These are phyloP conservation scores for Nerophis ophidion DNA, from an alignment of 2,113 vertebrate species.

Conservation along the genomic window DNA sequence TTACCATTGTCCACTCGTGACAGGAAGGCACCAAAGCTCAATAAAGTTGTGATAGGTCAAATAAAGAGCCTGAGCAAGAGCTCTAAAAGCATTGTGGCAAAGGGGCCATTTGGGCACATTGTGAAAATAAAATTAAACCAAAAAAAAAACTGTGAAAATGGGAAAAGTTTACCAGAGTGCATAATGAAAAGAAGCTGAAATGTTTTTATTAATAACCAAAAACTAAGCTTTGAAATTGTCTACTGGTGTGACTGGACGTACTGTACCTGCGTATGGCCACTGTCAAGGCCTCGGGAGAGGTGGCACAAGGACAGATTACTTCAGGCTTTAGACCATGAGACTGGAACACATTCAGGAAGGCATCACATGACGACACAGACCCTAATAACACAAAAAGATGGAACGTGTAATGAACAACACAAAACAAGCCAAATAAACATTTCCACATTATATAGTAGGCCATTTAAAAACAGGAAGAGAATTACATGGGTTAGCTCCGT, in stretches of 20 bases:
- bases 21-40: no score
- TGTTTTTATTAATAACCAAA: no score
- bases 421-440: background rate
- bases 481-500: constrained; percentile 97
- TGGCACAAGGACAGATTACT: constrained; percentile 94
- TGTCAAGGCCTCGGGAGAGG: constrained; percentile 92
- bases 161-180: no score
- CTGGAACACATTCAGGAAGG: constrained; percentile 96
- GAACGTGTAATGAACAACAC: background rate
- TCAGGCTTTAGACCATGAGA: constrained; percentile 92
- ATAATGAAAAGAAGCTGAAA: no score
- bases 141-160: no score
- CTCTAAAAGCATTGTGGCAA: no score
- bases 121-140: no score
- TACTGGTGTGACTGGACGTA: background rate
- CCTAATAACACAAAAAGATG: constrained; percentile 57
- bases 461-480: constrained; percentile 17
- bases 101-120: no score
- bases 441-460: background rate
- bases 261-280: constrained; percentile 91
- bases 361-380: constrained; percentile 97
- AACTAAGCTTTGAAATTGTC: no score
- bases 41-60: no score
- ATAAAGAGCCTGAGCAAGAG: no score
- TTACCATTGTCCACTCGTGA: no score